Percentiles rank a stretch among this genome's conserved stretches.
Evolutionary conservation across 2,113 vertebrate species (phyloP).

Genomic region (Gobiocypris rarus): DNA sequence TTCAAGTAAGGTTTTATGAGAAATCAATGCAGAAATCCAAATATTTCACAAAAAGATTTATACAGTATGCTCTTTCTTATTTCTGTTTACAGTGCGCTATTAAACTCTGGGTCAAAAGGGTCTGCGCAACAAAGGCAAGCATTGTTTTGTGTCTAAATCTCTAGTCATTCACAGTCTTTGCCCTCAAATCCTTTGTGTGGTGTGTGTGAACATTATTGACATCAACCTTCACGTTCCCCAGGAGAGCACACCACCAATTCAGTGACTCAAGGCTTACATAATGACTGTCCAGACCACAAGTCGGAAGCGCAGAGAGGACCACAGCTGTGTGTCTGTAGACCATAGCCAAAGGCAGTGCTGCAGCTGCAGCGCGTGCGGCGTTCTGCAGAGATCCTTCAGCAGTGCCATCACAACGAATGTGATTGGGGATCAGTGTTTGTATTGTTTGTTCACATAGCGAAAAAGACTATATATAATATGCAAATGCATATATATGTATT

Average conservation of each 20-base stretch:
- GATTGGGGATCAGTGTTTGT: background rate
- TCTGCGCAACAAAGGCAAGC: background rate
- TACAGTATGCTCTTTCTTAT: background rate
- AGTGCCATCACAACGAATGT: background rate
- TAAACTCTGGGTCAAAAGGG: background rate
- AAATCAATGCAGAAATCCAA: background rate
- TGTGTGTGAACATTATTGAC: constrained; percentile 24
- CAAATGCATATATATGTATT: background rate
- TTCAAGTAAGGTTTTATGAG: background rate
- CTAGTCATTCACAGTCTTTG: constrained; percentile 22
- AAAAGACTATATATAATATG: background rate
- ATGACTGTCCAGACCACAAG: constrained; percentile 24
- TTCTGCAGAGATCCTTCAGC: constrained; percentile 36
- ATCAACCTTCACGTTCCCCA: constrained; percentile 23
- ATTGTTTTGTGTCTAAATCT: background rate
- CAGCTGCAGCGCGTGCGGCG: background rate
- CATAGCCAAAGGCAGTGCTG: constrained; percentile 8
- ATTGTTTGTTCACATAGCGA: background rate
- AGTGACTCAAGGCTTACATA: constrained; percentile 37
- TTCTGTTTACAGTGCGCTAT: background rate
- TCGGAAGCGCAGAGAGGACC: constrained; percentile 20
- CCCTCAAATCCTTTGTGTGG: constrained; percentile 22
- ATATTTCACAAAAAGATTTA: background rate
- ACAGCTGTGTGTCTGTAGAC: constrained; percentile 29
- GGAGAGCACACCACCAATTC: constrained; percentile 18